These are phyloP conservation scores for Mystacornis crossleyi DNA, from an alignment of 2,113 vertebrate genomes.

Conservation along the genomic window DNA sequence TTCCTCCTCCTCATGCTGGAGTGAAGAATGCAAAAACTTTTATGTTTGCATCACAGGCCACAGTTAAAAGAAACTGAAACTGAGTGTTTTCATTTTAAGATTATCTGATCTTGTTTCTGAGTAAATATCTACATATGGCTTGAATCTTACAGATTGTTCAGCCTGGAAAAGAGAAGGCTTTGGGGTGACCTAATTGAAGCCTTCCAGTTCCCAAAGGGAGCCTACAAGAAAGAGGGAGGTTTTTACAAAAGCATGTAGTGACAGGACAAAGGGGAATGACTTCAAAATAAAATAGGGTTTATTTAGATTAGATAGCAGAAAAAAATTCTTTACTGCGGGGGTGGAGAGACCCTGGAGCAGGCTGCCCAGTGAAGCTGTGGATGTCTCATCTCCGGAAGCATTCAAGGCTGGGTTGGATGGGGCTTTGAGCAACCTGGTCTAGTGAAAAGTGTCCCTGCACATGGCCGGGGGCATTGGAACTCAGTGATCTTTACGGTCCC, in stretches of 20 bases:
- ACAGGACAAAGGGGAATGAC: neutral
- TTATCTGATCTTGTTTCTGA: neutral
- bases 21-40: neutral
- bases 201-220: neutral
- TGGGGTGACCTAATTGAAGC: neutral
- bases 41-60: neutral
- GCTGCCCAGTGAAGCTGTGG: neutral
- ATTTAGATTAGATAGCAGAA: neutral
- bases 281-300: neutral
- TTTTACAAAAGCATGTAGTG: neutral
- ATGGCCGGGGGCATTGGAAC: neutral
- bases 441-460: neutral
- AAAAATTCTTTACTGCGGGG: neutral
- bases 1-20: neutral
- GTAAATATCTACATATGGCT: neutral
- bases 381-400: neutral
- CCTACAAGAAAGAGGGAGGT: neutral
- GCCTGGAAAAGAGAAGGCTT: neutral
- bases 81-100: neutral
- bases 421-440: neutral
- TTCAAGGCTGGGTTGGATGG: neutral
- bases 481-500: neutral
- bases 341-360: neutral
- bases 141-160: neutral
- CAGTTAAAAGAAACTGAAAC: neutral